These are phyloP conservation scores for Synergus gifuensis DNA, from an alignment of 2,888 invertebrate species.

Conservation along the genomic window DNA sequence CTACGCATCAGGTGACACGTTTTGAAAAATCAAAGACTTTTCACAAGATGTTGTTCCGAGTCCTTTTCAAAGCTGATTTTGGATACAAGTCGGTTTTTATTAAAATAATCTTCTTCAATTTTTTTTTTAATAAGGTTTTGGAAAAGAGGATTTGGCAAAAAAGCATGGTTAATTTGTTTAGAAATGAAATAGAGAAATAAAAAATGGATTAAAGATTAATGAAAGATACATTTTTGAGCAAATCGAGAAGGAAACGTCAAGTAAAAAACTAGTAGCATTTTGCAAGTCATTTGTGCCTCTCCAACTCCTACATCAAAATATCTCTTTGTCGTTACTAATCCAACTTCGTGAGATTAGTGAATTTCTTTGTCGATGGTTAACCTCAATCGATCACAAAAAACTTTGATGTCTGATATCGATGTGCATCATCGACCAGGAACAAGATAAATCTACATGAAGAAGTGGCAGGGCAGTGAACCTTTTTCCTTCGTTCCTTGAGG, in stretches of 20 bases:
- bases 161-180: too few relatives aligned
- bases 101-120: too few relatives aligned
- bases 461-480: slow-evolving; percentile 28
- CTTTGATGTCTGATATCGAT: background rate
- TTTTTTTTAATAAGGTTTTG: too few relatives aligned
- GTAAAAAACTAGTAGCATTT: slow-evolving; percentile 7
- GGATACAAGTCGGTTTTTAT: too few relatives aligned
- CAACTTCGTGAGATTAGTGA: background rate
- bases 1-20: slow-evolving; percentile 44
- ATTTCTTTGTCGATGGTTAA: slow-evolving; percentile 14
- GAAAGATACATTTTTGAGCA: too few relatives aligned
- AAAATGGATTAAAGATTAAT: too few relatives aligned
- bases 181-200: too few relatives aligned
- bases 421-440: background rate
- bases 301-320: background rate
- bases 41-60: background rate
- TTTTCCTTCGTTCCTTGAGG: too few relatives aligned
- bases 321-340: slow-evolving; percentile 3
- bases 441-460: slow-evolving; percentile 26
- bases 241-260: background rate
- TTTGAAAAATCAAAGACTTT: background rate
- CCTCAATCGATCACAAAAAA: background rate
- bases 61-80: too few relatives aligned
- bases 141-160: too few relatives aligned
- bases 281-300: background rate